These are phyloP conservation scores for Meloidogyne floridensis DNA, from an alignment of 1,140 invertebrate species.

Conservation along the genomic window DNA sequence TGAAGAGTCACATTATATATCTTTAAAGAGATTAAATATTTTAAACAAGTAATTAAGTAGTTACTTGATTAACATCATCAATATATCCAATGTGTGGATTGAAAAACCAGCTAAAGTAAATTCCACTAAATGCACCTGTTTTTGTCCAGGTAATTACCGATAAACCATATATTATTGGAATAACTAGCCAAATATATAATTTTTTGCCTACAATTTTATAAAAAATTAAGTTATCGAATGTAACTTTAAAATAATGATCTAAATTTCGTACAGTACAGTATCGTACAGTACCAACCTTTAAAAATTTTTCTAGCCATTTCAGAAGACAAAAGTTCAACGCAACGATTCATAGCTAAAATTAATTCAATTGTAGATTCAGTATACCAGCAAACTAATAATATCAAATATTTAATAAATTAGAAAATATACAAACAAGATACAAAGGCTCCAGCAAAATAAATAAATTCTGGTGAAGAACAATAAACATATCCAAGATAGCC, in stretches of 20 bases:
- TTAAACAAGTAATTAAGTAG: no score
- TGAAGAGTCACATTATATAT: background rate
- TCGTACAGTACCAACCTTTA: no score
- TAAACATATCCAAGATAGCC: conserved; percentile 32
- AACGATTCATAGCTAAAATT: conserved; percentile 25
- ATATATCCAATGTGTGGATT: conserved; percentile 29
- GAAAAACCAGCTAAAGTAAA: conserved; percentile 28
- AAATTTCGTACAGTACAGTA: no score
- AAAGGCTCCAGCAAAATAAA: conserved; percentile 28
- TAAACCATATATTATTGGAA: conserved; percentile 16
- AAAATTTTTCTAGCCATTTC: no score
- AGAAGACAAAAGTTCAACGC: conserved; percentile 16
- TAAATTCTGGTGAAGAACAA: conserved; percentile 29
- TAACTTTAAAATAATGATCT: no score
- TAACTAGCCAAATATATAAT: background rate
- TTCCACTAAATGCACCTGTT: conserved; percentile 27
- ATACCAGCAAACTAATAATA: conserved; percentile 16
- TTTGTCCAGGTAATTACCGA: background rate
- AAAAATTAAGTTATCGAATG: no score
- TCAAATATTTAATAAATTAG: background rate
- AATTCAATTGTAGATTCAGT: conserved; percentile 27
- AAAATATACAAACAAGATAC: conserved; percentile 21
- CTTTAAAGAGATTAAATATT: background rate
- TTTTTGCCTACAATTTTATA: background rate
- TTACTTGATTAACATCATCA: background rate